phyloP scores from a whole-genome alignment of 2,888 invertebrate species.

The Bellardia bayeri region DNA sequence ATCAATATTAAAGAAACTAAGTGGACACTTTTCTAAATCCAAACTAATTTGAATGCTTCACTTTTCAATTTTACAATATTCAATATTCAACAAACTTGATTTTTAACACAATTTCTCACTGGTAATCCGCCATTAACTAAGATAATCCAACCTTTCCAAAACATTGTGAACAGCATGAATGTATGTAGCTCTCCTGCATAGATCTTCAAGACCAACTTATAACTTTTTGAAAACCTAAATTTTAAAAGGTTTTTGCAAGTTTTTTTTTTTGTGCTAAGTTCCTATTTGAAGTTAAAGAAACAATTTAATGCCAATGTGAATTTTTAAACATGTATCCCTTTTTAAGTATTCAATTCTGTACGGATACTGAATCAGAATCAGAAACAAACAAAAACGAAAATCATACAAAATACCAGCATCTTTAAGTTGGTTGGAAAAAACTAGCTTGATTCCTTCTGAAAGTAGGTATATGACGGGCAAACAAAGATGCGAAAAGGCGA shows the following conservation, averaged over 20 bases:
- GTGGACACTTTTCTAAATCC: no score
- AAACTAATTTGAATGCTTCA: no score
- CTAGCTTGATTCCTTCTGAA: not conserved
- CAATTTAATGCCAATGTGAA: constrained; percentile 68
- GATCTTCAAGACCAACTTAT: not conserved
- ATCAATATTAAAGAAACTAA: no score
- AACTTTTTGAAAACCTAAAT: not conserved
- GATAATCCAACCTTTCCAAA: no score
- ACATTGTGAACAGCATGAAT: not conserved
- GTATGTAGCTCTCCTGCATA: not conserved
- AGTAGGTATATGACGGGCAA: not conserved
- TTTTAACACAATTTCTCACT: no score
- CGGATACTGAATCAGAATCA: constrained; percentile 42
- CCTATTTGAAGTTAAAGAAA: constrained; percentile 56
- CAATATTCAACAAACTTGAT: no score
- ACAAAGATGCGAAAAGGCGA: constrained; percentile 38
- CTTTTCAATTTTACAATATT: no score
- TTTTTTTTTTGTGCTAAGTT: not conserved
- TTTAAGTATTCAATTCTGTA: constrained; percentile 64
- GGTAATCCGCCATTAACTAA: no score
- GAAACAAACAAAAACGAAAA: not conserved
- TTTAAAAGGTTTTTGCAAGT: constrained; percentile 33
- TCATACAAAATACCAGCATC: constrained; percentile 44
- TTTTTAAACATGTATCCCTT: constrained; percentile 60
- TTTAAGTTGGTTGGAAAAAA: not conserved